Evolutionary conservation across 2,888 invertebrate species (phyloP).

Genomic region (Timema podura): DNA sequence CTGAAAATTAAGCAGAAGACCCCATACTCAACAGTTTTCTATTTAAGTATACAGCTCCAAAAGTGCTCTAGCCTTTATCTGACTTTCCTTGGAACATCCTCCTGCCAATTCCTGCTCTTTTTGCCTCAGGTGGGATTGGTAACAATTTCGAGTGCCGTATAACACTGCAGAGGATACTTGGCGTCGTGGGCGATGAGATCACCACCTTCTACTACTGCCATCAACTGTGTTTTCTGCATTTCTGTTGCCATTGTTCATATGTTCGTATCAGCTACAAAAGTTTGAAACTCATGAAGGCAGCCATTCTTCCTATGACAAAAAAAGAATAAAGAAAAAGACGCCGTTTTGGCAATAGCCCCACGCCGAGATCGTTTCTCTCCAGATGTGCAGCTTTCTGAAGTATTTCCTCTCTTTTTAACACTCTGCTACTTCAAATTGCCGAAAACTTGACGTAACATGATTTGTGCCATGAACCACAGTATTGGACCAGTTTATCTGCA

Average conservation of each 20-base stretch:
- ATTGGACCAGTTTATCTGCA: neutral
- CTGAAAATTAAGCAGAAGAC: neutral
- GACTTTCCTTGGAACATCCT: neutral
- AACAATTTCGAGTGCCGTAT: neutral
- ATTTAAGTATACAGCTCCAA: neutral
- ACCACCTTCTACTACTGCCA: neutral
- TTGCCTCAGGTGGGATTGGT: constrained; percentile 4
- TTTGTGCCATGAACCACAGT: no score
- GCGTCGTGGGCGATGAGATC: neutral
- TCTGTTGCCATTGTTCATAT: neutral
- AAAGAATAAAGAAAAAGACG: neutral
- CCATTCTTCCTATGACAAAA: neutral
- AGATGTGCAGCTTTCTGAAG: neutral
- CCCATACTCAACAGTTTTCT: neutral
- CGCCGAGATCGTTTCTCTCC: neutral
- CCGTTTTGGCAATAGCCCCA: neutral
- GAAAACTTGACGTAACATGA: neutral
- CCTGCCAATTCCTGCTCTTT: neutral
- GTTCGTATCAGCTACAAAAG: neutral
- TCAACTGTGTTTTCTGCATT: neutral
- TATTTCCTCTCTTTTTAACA: neutral
- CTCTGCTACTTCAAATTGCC: neutral
- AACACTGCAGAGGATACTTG: neutral
- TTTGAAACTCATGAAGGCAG: neutral
- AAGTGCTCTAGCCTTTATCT: no score